A percentile compares a stretch with the other conserved stretches of the same genome.
These are phyloP conservation scores for Capitulum mitella DNA, from an alignment of 2,888 invertebrate genomes.

Conservation along the genomic window DNA sequence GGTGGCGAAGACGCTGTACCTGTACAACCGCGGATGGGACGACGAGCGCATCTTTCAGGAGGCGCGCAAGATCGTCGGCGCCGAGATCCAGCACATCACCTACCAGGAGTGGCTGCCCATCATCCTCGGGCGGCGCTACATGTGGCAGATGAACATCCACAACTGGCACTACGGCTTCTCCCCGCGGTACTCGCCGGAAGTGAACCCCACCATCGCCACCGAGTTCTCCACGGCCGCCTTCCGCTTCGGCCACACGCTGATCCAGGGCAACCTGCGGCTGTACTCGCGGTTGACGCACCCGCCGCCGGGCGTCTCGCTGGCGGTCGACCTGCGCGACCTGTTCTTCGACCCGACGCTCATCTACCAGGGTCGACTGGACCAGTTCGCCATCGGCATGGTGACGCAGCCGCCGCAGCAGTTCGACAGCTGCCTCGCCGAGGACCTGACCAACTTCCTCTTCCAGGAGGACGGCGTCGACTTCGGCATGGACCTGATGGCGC, in stretches of 20 bases:
- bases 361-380: neutral
- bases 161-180: neutral
- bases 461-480: conserved; percentile 26
- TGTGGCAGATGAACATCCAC: neutral
- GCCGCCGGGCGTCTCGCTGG: neutral
- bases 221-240: neutral
- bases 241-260: neutral
- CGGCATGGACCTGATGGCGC: neutral
- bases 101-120: too few relatives aligned
- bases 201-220: neutral
- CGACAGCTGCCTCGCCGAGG: neutral
- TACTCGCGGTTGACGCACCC: neutral
- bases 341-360: neutral
- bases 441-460: conserved; percentile 33
- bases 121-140: too few relatives aligned
- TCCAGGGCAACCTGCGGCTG: neutral
- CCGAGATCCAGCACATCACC: too few relatives aligned
- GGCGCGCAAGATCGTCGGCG: too few relatives aligned
- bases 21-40: too few relatives aligned
- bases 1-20: too few relatives aligned
- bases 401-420: neutral
- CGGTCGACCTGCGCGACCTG: neutral
- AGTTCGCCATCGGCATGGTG: neutral
- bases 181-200: neutral
- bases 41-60: too few relatives aligned